Conservation (phyloP, 2,113 vertebrate species). For the Cryptomyrus ogoouensis region DNA sequence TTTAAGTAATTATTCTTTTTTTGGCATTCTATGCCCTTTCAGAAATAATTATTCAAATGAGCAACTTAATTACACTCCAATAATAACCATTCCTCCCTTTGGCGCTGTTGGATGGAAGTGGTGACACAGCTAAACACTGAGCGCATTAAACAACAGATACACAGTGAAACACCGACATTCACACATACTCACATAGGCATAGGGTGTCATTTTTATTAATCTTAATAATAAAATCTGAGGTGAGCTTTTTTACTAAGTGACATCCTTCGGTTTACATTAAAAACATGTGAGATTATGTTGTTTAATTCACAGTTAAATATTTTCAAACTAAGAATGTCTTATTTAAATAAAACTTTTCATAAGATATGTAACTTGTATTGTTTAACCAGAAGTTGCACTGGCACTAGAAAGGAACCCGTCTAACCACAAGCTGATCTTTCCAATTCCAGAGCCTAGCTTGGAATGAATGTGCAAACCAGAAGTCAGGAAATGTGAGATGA, state of each 20-base stretch:
- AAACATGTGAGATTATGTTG: not conserved
- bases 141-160: not conserved
- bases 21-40: conserved; percentile 2
- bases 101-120: not conserved
- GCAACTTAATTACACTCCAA: conserved; percentile 12
- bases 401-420: not conserved
- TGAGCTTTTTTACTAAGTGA: not conserved
- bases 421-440: not conserved
- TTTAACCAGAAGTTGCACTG: not conserved
- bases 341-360: not conserved
- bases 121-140: not conserved
- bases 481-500: not conserved
- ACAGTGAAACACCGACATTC: not conserved
- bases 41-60: conserved; percentile 9
- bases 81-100: not conserved
- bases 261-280: not conserved
- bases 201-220: not conserved
- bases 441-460: not conserved
- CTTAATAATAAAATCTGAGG: not conserved
- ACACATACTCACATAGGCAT: not conserved
- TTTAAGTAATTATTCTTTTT: conserved; percentile 2
- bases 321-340: not conserved
- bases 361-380: not conserved
- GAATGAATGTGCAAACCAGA: not conserved
- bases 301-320: not conserved